Evolutionary conservation across 2,797 vertebrate genomes (phyloP).

Genomic region (Anas flavirostris): DNA sequence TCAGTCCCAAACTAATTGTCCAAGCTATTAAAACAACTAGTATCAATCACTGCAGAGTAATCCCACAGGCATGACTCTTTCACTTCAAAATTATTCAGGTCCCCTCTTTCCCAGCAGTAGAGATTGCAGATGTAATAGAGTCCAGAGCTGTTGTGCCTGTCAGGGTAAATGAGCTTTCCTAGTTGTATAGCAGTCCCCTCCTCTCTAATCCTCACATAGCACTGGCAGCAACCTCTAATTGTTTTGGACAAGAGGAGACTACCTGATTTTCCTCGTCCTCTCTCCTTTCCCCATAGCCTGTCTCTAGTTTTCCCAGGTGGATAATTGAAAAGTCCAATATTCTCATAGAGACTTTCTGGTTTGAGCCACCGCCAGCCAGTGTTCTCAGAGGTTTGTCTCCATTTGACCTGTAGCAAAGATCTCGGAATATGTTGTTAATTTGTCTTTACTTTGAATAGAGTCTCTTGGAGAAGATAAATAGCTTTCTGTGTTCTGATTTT

Average conservation of each 20-base stretch:
- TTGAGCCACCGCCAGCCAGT: not conserved
- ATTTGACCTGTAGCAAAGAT: not conserved
- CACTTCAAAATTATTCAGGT: not conserved
- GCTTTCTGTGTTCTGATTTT: conserved; percentile 40
- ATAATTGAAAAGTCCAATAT: not conserved
- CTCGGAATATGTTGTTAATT: not conserved
- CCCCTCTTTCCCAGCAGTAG: not conserved
- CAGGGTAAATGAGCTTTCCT: not conserved
- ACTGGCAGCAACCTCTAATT: not conserved
- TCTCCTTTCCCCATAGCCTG: not conserved
- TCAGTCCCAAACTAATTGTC: not conserved
- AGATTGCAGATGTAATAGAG: not conserved
- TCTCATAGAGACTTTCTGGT: not conserved
- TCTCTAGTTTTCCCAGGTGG: not conserved
- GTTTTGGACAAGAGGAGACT: not conserved
- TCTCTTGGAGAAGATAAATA: not conserved
- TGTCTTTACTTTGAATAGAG: not conserved
- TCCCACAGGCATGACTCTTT: not conserved
- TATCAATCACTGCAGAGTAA: not conserved
- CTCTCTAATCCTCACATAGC: not conserved
- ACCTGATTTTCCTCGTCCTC: not conserved
- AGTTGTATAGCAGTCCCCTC: not conserved
- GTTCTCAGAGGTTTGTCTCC: not conserved
- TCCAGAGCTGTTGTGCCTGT: not conserved
- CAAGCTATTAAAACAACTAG: not conserved